Conservation (phyloP, 2,113 vertebrate species). For the Struthidea cinerea region DNA sequence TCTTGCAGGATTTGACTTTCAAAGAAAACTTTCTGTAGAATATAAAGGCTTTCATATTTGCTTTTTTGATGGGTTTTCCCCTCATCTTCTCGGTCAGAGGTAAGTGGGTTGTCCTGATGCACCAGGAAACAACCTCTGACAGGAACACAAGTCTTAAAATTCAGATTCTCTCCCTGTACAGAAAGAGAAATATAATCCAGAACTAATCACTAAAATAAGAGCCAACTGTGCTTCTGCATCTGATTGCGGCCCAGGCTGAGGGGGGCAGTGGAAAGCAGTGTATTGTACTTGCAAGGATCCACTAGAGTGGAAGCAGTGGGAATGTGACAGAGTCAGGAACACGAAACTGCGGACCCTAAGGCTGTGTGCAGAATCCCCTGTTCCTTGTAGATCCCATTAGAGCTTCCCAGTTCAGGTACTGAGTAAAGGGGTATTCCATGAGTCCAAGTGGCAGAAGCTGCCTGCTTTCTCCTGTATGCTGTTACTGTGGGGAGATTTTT, state of each 20-base stretch:
- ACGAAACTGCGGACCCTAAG: neutral
- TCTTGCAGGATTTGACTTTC: neutral
- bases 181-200: neutral
- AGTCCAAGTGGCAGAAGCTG: neutral
- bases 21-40: neutral
- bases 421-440: neutral
- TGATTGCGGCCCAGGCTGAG: neutral
- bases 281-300: neutral
- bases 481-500: neutral
- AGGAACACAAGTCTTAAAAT: neutral
- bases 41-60: neutral
- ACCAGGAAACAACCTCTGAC: neutral
- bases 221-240: neutral
- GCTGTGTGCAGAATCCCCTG: accelerated
- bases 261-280: neutral
- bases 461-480: neutral
- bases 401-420: neutral
- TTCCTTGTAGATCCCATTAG: neutral
- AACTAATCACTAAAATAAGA: neutral
- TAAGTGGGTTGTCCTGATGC: neutral
- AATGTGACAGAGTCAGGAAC: neutral
- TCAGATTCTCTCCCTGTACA: neutral
- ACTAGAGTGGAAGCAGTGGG: neutral
- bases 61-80: neutral
- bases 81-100: neutral